phyloP scores from a whole-genome alignment of 2,888 invertebrate genomes.

The Aproaerema taeniolella region DNA sequence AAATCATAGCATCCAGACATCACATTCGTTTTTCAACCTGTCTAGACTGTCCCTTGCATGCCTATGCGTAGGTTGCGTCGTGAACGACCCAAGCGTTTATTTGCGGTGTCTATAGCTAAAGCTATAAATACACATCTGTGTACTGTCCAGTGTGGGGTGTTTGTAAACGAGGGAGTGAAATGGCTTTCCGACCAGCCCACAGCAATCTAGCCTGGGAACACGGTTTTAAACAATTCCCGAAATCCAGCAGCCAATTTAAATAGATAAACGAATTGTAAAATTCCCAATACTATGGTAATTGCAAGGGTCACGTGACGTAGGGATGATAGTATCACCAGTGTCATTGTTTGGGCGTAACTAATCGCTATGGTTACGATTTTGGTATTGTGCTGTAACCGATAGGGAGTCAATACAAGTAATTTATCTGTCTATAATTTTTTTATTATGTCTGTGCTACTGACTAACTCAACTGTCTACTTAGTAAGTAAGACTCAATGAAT shows the following conservation, averaged over 20 bases:
- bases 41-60: too few relatives aligned
- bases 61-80: too few relatives aligned
- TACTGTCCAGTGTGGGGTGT: too few relatives aligned
- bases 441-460: too few relatives aligned
- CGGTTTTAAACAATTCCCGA: constrained; percentile 61
- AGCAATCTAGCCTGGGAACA: constrained; percentile 51
- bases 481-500: too few relatives aligned
- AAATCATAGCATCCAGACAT: too few relatives aligned
- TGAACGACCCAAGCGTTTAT: too few relatives aligned
- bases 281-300: constrained; percentile 34
- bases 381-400: constrained; percentile 1
- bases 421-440: background rate
- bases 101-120: too few relatives aligned
- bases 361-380: constrained; percentile 50
- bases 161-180: constrained; percentile 48
- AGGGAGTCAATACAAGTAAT: constrained; percentile 1
- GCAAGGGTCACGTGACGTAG: constrained; percentile 41
- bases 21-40: too few relatives aligned
- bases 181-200: constrained; percentile 36
- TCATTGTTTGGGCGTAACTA: constrained; percentile 53
- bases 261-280: constrained; percentile 55
- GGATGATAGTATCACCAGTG: constrained; percentile 57
- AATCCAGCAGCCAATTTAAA: constrained; percentile 56
- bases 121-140: too few relatives aligned
- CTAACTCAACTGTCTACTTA: too few relatives aligned